phyloP scores from a whole-genome alignment of 35 echinoderm and acorn worm species.

The Nesometra sesokonis region DNA sequence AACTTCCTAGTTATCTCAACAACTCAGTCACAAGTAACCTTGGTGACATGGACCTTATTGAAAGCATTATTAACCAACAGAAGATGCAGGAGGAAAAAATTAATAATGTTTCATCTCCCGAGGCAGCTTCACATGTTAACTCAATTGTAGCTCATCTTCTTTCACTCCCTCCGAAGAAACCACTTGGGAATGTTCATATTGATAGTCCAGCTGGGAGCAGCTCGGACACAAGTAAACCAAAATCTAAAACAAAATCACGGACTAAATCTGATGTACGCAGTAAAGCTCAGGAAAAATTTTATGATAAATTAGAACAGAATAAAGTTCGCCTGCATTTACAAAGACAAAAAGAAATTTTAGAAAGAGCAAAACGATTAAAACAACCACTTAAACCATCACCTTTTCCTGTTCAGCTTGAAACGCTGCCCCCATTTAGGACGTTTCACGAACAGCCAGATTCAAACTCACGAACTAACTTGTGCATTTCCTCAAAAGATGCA shows the following conservation, averaged over 20 bases:
- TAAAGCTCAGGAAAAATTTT: constrained; percentile 38
- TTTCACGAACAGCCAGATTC: not conserved
- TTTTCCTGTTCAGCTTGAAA: not conserved
- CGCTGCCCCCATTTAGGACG: not conserved
- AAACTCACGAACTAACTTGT: not conserved
- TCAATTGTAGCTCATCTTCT: not conserved
- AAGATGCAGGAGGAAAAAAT: not conserved
- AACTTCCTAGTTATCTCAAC: not conserved
- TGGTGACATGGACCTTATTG: not conserved
- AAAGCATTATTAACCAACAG: not conserved
- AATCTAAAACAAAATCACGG: constrained; percentile 16
- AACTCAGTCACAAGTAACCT: not conserved
- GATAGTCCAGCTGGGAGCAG: not conserved
- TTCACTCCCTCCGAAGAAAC: not conserved
- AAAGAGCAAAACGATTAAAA: not conserved
- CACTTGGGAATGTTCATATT: not conserved
- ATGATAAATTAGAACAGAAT: constrained; percentile 63
- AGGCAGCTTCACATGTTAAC: not conserved
- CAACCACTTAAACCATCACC: not conserved
- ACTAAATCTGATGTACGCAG: not conserved
- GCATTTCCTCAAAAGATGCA: not conserved
- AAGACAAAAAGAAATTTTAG: constrained; percentile 49
- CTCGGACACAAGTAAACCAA: not conserved
- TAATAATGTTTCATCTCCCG: not conserved
- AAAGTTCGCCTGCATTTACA: constrained; percentile 44